These are phyloP conservation scores for Enteromius afrohamiltoni DNA, from an alignment of 2,797 vertebrate species.

Conservation along the genomic window DNA sequence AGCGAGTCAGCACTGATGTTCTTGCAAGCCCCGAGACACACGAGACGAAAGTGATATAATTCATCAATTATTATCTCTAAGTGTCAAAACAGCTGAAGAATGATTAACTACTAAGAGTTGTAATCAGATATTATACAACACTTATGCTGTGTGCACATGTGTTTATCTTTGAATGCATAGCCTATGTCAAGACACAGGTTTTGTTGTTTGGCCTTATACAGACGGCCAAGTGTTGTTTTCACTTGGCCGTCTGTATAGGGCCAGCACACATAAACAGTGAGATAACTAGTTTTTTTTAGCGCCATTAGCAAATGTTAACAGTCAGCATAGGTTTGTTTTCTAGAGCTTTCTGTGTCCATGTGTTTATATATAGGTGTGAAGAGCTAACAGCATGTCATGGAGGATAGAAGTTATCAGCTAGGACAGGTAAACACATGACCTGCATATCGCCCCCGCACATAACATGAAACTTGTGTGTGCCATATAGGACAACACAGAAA, in stretches of 20 bases:
- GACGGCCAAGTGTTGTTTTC: no score
- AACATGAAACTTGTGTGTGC: background rate
- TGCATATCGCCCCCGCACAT: background rate
- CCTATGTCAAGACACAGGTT: constrained; percentile 6
- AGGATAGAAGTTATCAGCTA: background rate
- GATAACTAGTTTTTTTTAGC: background rate
- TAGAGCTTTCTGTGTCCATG: background rate
- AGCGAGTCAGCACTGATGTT: background rate
- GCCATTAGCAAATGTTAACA: background rate
- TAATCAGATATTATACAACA: constrained; percentile 10
- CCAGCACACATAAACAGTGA: background rate
- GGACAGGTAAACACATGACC: background rate
- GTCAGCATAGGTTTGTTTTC: background rate
- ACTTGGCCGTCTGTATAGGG: background rate
- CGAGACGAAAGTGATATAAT: constrained; percentile 6
- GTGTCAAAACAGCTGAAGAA: constrained; percentile 47
- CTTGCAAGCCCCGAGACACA: constrained; percentile 4
- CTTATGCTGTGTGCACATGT: background rate
- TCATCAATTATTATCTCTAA: constrained; percentile 41
- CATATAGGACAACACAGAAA: background rate
- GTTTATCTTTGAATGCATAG: background rate
- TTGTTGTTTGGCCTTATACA: no score
- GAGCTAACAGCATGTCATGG: background rate
- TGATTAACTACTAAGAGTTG: constrained; percentile 23
- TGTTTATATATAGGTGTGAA: background rate